Evolutionary conservation across 2,113 vertebrate genomes (phyloP), one percentile per base, ranked within the genome.

Genomic region (Sturnira hondurensis): DNA sequence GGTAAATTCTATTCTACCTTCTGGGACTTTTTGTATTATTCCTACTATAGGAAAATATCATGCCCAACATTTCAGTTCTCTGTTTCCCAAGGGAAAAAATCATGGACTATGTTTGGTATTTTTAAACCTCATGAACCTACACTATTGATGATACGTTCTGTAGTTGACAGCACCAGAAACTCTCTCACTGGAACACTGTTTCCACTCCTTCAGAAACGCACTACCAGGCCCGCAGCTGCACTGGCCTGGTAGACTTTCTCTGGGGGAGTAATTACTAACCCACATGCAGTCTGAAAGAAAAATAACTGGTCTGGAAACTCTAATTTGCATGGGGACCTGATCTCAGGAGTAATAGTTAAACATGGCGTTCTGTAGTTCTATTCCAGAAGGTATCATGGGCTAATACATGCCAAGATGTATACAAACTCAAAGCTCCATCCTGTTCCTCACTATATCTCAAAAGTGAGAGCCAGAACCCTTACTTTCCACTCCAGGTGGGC

Each of bases 211-310:
- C 81, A 77, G 56, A 86, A 68, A 58, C 20, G 54, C 7, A 24
- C 20, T 43, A 5, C 43, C 43, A 43, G 43, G 43, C 43, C 43
- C 43, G 8, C 43, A 43, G 43, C 43, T 43, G 43, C 43, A 19
- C 71, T 24, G 50, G 52, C 80, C 80, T 74, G 36, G 4, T n/a
- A 83, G 61, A 78, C 63, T 86, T 83, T 38, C 54, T 63, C 56
- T 33, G 24, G 36, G 68, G 96, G 80, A 93, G 58, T 61, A 78
- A 94, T 82, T 92, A 92, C 80, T 58, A 91, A 91, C 28, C 41
- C 70, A 71, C 47, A 83, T 5, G 24, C 43, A 68, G 36, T 31
- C 47, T n/a, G 8, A n/a, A 80, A 20, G 16, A 86, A 83, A 95
- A 82, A 70, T 70, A 89, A 56, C 6, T 2, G 58, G 19, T 2